phyloP scores from a whole-genome alignment of 2,888 invertebrate genomes.

The Dorcus parallelipipedus region DNA sequence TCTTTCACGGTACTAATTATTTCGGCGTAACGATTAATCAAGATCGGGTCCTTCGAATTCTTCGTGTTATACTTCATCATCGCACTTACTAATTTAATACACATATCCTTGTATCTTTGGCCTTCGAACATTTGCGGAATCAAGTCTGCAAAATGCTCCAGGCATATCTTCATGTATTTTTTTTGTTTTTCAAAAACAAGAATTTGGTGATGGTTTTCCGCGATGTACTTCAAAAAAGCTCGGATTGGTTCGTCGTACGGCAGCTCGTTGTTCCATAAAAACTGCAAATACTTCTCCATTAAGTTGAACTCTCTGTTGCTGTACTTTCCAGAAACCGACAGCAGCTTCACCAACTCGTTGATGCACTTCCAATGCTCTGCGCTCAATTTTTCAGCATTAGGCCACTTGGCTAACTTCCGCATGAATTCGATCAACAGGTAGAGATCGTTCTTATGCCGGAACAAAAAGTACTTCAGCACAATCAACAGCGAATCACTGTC shows the following conservation, averaged over 20 bases:
- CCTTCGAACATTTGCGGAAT: neutral
- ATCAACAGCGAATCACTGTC: neutral
- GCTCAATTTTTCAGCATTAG: neutral
- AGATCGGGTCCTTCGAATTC: neutral
- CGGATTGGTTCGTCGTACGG: neutral
- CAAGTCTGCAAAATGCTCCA: conserved; percentile 1
- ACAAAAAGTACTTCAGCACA: neutral
- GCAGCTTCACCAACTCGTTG: neutral
- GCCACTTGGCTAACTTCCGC: neutral
- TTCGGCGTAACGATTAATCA: neutral
- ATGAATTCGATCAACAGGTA: neutral
- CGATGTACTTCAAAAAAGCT: neutral
- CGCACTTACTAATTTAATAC: neutral
- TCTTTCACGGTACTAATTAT: neutral
- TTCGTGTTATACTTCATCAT: neutral
- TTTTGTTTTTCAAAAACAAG: neutral
- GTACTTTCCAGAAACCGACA: neutral
- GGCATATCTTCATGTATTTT: neutral
- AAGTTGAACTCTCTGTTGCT: neutral
- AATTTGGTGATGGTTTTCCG: neutral
- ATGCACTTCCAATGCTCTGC: conserved; percentile 3
- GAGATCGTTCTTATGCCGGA: conserved; percentile 7
- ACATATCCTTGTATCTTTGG: neutral
- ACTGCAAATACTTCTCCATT: neutral
- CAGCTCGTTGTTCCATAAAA: neutral